Evolutionary conservation across 2,888 invertebrate genomes (phyloP), one percentile per base, ranked within the genome.

Genomic region (Cephus sareptanus): DNA sequence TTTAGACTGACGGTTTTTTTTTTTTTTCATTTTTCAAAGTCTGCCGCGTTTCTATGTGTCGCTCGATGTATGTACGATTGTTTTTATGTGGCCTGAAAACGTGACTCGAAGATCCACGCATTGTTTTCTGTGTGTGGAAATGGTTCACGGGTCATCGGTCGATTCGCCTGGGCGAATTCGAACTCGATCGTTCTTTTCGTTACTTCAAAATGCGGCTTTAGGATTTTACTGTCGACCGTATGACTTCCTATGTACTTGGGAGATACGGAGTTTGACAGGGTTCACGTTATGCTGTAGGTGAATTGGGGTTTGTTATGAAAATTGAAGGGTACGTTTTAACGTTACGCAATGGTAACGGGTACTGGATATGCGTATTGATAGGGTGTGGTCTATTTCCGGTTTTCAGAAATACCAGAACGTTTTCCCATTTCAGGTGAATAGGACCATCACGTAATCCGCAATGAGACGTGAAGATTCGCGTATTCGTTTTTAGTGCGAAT

Each of bases 101-200:
- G 56, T 56, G 56, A 56, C 56, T 56, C 56, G 56, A 56, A 56
- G 56, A 56, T 56, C 56, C 23, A 56, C 56, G 56, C 56, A 56
- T 56, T 56, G 56, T 56, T 56, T 56, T 56, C 56, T 56, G 56
- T 56, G 56, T 23, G 23, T 56, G 56, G 56, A 56, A 56, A 56
- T 56, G 56, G 56, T 56, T 71, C 31, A 71, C 71, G 71, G 71
- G 71, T 71, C 71, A 71, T 34, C 71, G 71, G 71, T 71, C 34
- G 71, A 71, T 34, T 31, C 71, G 71, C 71, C 33, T 71, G 71
- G 71, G 1, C 71, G 71, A 33, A 71, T 71, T 71, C 71, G 3
- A 31, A 56, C 56, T 56, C 23, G 0, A 23, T 56, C 23, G 56
- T 56, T 56, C 56, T 56, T 56, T 9, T 23, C 56, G 56, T 9